These are phyloP conservation scores for Drosophila azteca DNA, from an alignment of 1,140 invertebrate genomes.

Conservation along the genomic window DNA sequence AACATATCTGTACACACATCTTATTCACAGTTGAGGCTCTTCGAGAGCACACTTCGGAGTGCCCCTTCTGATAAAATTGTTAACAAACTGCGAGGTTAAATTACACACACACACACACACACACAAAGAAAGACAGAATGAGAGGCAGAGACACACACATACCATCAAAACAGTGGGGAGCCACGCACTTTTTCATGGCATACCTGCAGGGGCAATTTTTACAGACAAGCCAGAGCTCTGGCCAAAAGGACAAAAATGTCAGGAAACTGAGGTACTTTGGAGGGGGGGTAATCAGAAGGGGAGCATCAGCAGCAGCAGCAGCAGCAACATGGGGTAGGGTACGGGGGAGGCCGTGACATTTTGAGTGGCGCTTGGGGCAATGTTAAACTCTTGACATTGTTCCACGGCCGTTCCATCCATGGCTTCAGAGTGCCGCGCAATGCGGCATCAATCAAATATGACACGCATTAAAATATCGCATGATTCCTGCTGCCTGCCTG, in stretches of 20 bases:
- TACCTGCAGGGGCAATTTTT: constrained; percentile 72
- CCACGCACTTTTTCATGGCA: constrained; percentile 74
- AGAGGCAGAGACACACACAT: not conserved
- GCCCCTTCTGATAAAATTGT: constrained; percentile 66
- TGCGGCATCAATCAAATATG: constrained; percentile 79
- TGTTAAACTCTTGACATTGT: constrained; percentile 80
- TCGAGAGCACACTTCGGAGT: constrained; percentile 11
- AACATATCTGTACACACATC: constrained; percentile 26
- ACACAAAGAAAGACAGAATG: not conserved
- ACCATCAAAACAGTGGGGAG: constrained; percentile 20
- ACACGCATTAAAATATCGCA: constrained; percentile 79
- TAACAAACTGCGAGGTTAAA: constrained; percentile 71
- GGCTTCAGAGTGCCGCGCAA: not conserved
- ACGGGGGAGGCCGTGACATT: constrained; percentile 38
- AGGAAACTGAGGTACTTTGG: constrained; percentile 14
- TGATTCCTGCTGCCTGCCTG: constrained; percentile 30
- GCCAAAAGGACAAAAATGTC: constrained; percentile 9
- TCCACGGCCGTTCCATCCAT: constrained; percentile 21
- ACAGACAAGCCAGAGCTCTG: constrained; percentile 7
- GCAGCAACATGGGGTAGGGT: not conserved
- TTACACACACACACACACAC: constrained; percentile 47
- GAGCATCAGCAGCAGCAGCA: not conserved
- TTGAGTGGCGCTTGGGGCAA: constrained; percentile 67
- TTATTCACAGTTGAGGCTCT: constrained; percentile 37
- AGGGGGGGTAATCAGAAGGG: constrained; percentile 5